Evolutionary conservation across 2,797 vertebrate species (phyloP), one percentile per base, ranked within the genome.

Genomic region (Malurus leucopterus): DNA sequence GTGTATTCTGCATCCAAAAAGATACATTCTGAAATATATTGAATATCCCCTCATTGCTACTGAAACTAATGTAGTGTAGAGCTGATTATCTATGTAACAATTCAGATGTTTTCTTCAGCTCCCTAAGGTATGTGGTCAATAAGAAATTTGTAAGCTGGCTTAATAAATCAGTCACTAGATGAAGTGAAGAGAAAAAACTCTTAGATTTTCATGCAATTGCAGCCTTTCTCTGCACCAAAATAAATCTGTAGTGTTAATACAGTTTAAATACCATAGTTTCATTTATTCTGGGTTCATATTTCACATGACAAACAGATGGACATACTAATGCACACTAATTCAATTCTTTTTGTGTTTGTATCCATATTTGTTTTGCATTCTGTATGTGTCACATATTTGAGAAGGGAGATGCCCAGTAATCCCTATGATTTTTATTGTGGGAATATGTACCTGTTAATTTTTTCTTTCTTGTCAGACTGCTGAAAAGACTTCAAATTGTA

Each of bases 21-120:
- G 77, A 95, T 97, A 89, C 7, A 0, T 95, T 58, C 93, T 95
- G 78, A 95, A 95, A 88, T 91, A 70, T 95, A 94, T 96, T 96
- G 18, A 95, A 90, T 95, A 93, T 51, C 30, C 24, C 75, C 87
- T 88, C 63, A 86, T 95, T 97, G 96, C 94, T 96, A 94, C 96
- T 97, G 96, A 96, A 98, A 96, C 96, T 88, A 94, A 54, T 88
- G 8, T 86, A 91, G 77, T 86, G 77, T 86, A 50, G 58, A 92
- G 59, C 68, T 94, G 89, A 94, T 92, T 91, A 88, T 65, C 69
- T 86, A 3, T 64, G 15, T 89, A 91, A 71, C 93, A 90, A 93
- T 83, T 96, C 68, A 85, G 24, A 50, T 57, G 26, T 88, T 94
- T 94, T 93, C n/a, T 87, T 73, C 69, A 78, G 46, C 36, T 94